These are phyloP conservation scores for Gobionotothen gibberifrons DNA, from an alignment of 2,797 vertebrate genomes.

Conservation along the genomic window DNA sequence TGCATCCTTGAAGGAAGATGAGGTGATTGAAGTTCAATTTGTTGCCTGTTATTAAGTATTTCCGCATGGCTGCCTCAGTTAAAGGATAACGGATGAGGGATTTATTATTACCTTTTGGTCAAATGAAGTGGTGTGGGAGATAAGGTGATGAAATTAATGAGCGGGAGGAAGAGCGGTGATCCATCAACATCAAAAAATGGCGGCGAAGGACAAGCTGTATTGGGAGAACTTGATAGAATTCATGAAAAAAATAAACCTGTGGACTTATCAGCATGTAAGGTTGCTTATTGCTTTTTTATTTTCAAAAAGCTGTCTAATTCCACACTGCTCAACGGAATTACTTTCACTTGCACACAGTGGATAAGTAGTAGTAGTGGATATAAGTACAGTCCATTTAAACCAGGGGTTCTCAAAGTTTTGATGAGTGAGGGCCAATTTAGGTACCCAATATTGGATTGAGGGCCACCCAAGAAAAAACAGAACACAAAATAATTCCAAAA, in stretches of 20 bases:
- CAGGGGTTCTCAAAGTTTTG: too few species aligned
- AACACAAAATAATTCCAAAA: too few species aligned
- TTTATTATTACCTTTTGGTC: conserved; percentile 99
- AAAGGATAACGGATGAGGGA: conserved; percentile 99
- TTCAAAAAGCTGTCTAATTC: conserved; percentile 33
- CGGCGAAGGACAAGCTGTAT: conserved; percentile 79
- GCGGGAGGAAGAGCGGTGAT: conserved; percentile 95
- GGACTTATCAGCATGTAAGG: conserved; percentile 65
- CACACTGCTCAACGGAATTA: conserved; percentile 8
- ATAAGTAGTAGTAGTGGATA: too few species aligned
- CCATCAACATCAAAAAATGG: conserved; percentile 91
- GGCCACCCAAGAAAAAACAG: too few species aligned
- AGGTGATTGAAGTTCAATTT: conserved; percentile 99
- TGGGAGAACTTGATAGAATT: conserved; percentile 84
- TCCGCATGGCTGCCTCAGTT: conserved; percentile 96
- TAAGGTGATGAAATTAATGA: conserved; percentile 99
- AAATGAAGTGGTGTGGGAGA: conserved; percentile 99
- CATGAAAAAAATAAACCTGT: conserved; percentile 63
- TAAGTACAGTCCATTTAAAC: too few species aligned
- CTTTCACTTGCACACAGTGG: conserved; percentile 24
- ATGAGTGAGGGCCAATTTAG: too few species aligned
- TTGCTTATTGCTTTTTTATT: conserved; percentile 64
- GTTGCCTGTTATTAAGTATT: conserved; percentile 99
- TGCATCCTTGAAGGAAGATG: conserved; percentile 91
- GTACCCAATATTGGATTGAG: too few species aligned